phyloP scores from a whole-genome alignment of 1,140 invertebrate genomes.

The Cephus cinctus region DNA sequence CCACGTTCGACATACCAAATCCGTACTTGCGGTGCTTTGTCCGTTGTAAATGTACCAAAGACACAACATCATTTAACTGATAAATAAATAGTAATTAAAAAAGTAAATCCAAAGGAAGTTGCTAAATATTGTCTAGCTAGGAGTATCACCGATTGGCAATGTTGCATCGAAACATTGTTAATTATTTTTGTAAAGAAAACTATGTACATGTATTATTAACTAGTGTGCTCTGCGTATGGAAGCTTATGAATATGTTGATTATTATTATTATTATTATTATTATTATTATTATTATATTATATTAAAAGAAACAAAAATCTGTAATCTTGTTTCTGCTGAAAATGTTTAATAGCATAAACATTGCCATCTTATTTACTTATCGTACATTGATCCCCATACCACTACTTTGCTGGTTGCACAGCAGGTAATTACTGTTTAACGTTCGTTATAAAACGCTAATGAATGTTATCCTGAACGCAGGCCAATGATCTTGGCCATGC shows the following conservation, averaged over 20 bases:
- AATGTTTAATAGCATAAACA: slow-evolving; percentile 45
- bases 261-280: slow-evolving; percentile 43
- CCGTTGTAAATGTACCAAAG: slow-evolving; percentile 54
- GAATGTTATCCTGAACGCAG: too few species aligned
- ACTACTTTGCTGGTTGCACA: too few species aligned
- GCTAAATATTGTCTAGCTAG: slow-evolving; percentile 36
- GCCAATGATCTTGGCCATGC: too few species aligned
- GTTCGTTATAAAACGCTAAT: too few species aligned
- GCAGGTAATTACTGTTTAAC: too few species aligned
- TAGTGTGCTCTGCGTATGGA: slow-evolving; percentile 45
- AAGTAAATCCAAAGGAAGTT: slow-evolving; percentile 22
- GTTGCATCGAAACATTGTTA: slow-evolving; percentile 47
- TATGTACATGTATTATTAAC: slow-evolving; percentile 47
- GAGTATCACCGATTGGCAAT: slow-evolving; percentile 44
- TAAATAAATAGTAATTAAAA: slow-evolving; percentile 33
- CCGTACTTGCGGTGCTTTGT: slow-evolving; percentile 42
- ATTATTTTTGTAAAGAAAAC: slow-evolving; percentile 53
- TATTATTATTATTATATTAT: slow-evolving; percentile 23
- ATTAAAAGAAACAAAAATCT: slow-evolving; percentile 38
- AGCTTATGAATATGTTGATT: slow-evolving; percentile 50
- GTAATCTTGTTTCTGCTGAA: slow-evolving; percentile 48
- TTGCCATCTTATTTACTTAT: slow-evolving; percentile 24
- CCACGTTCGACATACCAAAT: slow-evolving; percentile 28
- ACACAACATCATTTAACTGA: slow-evolving; percentile 45
- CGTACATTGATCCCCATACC: too few species aligned